Conservation (phyloP, 2,113 vertebrate genomes). For the Poeciliopsis retropinna region DNA sequence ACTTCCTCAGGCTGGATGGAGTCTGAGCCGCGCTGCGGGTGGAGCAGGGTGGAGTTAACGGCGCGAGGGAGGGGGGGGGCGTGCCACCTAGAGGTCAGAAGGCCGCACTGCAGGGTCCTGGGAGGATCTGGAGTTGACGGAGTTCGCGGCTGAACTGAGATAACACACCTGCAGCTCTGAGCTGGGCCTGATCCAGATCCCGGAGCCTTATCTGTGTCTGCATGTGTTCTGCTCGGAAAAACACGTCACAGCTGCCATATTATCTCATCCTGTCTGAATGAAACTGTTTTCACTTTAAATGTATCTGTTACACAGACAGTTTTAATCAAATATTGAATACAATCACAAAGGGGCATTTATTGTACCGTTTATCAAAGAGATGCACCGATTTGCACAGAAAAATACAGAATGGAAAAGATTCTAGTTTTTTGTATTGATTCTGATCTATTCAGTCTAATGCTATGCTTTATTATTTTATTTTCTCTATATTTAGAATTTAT, state of each 20-base stretch:
- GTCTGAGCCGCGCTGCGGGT: conserved; percentile 36
- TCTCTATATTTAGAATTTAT: no score
- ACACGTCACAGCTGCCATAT: neutral
- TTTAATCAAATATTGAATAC: no score
- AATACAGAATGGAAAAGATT: no score
- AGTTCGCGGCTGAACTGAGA: conserved; percentile 57
- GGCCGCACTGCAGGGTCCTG: conserved; percentile 51
- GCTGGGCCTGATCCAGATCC: neutral
- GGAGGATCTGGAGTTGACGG: conserved; percentile 64
- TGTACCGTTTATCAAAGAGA: no score
- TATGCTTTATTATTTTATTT: no score
- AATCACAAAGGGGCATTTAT: no score
- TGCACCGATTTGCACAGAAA: no score
- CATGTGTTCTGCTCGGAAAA: neutral
- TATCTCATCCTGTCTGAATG: neutral
- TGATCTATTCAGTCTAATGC: no score
- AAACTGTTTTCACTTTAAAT: neutral
- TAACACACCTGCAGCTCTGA: conserved; percentile 15
- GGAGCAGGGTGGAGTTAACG: conserved; percentile 14
- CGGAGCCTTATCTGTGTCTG: neutral
- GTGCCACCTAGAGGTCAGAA: conserved; percentile 65
- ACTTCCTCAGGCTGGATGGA: conserved; percentile 43
- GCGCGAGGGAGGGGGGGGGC: conserved; percentile 7
- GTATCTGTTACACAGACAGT: no score
- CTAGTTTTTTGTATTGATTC: no score